Evolutionary conservation across 2,113 vertebrate species (phyloP).

Genomic region (Malurus elegans): DNA sequence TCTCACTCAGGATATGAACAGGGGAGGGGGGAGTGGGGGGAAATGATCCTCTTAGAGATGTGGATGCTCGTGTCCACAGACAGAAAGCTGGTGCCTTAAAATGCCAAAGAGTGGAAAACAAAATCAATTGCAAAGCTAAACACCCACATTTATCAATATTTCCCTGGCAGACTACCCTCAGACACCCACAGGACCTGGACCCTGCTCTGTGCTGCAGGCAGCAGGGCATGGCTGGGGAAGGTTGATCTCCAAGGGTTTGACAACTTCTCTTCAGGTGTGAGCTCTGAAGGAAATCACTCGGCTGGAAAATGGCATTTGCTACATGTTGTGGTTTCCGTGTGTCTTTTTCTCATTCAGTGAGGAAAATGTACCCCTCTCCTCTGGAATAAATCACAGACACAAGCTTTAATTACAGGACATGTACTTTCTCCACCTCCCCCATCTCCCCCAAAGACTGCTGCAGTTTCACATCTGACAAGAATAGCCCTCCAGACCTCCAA

Average conservation of each 20-base stretch:
- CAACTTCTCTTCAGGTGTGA: neutral
- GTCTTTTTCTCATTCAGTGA: neutral
- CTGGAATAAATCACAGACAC: neutral
- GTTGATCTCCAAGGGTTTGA: neutral
- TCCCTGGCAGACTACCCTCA: neutral
- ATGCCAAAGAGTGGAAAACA: neutral
- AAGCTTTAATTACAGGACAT: neutral
- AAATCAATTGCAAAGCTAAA: neutral
- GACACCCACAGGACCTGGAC: neutral
- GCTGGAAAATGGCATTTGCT: neutral
- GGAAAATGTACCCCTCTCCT: neutral
- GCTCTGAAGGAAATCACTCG: neutral
- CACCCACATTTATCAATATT: neutral
- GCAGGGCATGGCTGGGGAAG: no score
- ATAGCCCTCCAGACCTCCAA: neutral
- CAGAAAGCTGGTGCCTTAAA: neutral
- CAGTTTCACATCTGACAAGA: slow-evolving; percentile 24
- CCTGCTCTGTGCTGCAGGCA: neutral
- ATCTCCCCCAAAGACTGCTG: neutral
- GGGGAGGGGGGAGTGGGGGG: neutral
- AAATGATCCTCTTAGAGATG: neutral
- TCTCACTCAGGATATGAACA: neutral
- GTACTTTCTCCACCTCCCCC: neutral
- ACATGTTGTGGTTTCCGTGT: neutral
- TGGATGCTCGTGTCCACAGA: neutral